These are phyloP conservation scores for Brachynemurus nebulosus DNA, from an alignment of 2,888 invertebrate species.

Conservation along the genomic window DNA sequence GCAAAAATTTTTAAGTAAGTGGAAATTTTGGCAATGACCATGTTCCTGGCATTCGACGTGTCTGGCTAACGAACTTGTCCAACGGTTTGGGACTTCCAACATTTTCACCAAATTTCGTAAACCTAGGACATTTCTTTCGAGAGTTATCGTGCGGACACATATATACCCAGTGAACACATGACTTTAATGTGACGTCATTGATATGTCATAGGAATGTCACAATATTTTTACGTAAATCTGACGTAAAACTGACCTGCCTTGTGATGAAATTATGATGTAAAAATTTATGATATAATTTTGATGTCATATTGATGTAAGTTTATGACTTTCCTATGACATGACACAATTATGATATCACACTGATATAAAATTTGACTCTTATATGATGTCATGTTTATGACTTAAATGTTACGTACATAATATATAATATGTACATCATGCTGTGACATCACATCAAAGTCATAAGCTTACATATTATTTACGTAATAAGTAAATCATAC, in stretches of 20 bases:
- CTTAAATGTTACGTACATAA: background rate
- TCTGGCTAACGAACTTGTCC: too few species aligned
- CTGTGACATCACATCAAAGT: background rate
- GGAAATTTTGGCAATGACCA: too few species aligned
- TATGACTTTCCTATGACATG: background rate
- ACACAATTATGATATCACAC: background rate
- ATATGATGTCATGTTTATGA: background rate
- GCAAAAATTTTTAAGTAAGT: too few species aligned
- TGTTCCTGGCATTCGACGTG: too few species aligned
- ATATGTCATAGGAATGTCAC: background rate
- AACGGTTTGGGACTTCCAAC: too few species aligned
- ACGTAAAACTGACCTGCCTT: background rate
- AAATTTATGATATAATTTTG: background rate
- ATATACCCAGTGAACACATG: background rate
- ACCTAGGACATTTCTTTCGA: too few species aligned
- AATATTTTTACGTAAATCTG: background rate
- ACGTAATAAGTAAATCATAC: background rate
- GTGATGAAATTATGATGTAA: background rate
- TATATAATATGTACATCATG: background rate
- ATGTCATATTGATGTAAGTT: background rate
- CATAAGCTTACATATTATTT: background rate
- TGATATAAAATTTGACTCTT: background rate
- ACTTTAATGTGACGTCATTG: background rate
- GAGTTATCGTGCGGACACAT: too few species aligned
- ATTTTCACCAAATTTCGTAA: too few species aligned